A percentile compares a stretch with the other conserved stretches of the same genome.
phyloP scores from a whole-genome alignment of 2,113 vertebrate genomes.

The Corythaixoides concolor region DNA sequence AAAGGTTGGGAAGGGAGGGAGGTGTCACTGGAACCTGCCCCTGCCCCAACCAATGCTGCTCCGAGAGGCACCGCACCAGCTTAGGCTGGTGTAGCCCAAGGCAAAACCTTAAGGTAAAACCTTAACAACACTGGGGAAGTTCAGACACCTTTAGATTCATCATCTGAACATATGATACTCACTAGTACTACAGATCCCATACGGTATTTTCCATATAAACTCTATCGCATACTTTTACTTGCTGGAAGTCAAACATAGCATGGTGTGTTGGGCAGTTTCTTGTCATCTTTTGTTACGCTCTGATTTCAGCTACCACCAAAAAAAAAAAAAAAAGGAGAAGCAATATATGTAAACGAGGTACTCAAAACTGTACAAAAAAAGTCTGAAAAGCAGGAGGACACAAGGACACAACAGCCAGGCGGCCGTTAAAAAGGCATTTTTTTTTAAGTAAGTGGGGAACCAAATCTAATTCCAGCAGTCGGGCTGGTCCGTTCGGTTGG shows the following conservation, averaged over 20 bases:
- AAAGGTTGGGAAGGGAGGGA: not conserved
- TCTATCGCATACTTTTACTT: fast-evolving
- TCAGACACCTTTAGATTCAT: not conserved
- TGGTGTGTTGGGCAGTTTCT: no score
- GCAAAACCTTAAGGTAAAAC: no score
- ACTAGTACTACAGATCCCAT: no score
- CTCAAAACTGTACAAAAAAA: not conserved
- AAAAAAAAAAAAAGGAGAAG: not conserved
- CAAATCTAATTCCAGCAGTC: not conserved
- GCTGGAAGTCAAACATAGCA: not conserved
- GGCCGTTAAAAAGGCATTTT: not conserved
- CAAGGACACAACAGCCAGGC: no score
- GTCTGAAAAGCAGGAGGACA: not conserved
- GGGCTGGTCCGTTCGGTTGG: not conserved
- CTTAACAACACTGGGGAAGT: not conserved
- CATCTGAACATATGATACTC: not conserved
- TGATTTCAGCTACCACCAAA: not conserved
- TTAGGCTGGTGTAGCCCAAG: not conserved
- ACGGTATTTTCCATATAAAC: not conserved
- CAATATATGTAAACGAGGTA: no score
- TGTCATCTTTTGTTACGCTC: not conserved
- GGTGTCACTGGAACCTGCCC: no score
- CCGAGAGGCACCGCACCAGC: fast-evolving
- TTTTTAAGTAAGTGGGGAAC: not conserved
- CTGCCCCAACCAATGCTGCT: not conserved